Percentiles rank a stretch among this genome's conserved stretches.
Conservation (phyloP, 2,888 invertebrate genomes). For the Ceratothoa steindachneri region DNA sequence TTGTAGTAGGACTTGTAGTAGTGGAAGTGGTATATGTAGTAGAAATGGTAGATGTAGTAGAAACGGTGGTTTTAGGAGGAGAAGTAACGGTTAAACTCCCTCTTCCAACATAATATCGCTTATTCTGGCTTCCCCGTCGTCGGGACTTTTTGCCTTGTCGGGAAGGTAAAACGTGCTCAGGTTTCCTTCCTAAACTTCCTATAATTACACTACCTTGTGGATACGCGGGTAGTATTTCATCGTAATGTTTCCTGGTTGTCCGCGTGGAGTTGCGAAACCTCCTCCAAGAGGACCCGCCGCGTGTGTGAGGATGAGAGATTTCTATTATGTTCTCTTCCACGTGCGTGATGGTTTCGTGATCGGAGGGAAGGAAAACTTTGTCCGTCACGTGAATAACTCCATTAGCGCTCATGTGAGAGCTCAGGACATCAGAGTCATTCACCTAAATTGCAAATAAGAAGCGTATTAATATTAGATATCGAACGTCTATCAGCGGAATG, state of each 20-base stretch:
- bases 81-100: background rate
- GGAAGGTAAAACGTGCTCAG: constrained; percentile 12
- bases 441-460: no score
- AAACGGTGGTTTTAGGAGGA: background rate
- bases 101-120: constrained; percentile 1
- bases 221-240: constrained; percentile 19
- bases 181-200: constrained; percentile 7
- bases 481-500: no score
- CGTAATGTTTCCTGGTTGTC: background rate
- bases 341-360: background rate
- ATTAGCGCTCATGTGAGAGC: constrained; percentile 41
- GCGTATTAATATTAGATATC: no score
- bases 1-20: constrained; percentile 16
- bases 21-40: background rate
- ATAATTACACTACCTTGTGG: constrained; percentile 32
- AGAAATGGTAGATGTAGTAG: background rate
- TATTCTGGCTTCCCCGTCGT: constrained; percentile 16
- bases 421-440: constrained; percentile 26
- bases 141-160: constrained; percentile 9
- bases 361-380: constrained; percentile 21
- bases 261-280: background rate
- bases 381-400: constrained; percentile 44
- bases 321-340: background rate
- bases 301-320: background rate
- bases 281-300: background rate